phyloP scores from a whole-genome alignment of 2,888 invertebrate genomes.

The Rutpela maculata region DNA sequence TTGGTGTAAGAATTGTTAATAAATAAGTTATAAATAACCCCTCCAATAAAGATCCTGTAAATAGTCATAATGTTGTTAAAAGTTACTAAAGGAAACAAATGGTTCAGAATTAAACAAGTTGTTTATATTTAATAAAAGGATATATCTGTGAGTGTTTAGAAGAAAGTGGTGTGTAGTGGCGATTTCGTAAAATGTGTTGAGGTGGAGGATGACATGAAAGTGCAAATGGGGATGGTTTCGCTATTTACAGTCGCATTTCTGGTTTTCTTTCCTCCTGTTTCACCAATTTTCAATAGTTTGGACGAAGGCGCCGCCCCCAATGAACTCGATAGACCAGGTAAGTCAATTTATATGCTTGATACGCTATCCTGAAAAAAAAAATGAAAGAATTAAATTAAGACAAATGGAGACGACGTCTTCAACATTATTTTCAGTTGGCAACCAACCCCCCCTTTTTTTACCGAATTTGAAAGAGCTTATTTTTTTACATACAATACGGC shows the following conservation, averaged over 20 bases:
- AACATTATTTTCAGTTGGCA: no score
- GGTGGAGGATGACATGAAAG: conserved; percentile 57
- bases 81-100: conserved; percentile 13
- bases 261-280: conserved; percentile 73
- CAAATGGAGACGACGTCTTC: no score
- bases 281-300: conserved; percentile 73
- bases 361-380: not conserved
- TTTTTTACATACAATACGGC: no score
- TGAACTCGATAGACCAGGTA: conserved; percentile 80
- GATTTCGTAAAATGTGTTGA: conserved; percentile 30
- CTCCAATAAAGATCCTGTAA: not conserved
- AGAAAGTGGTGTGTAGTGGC: conserved; percentile 18
- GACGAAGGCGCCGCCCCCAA: conserved; percentile 78
- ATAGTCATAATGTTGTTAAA: conserved; percentile 26
- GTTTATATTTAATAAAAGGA: conserved; percentile 19
- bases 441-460: no score
- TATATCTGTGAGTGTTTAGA: conserved; percentile 17
- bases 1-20: conserved; percentile 18
- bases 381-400: not conserved
- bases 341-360: not conserved
- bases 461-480: no score
- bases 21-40: not conserved
- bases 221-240: conserved; percentile 70
- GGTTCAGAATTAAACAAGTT: conserved; percentile 17
- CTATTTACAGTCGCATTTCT: conserved; percentile 74